phyloP scores from a whole-genome alignment of 2,797 vertebrate genomes.

The Manis crassicaudata region DNA sequence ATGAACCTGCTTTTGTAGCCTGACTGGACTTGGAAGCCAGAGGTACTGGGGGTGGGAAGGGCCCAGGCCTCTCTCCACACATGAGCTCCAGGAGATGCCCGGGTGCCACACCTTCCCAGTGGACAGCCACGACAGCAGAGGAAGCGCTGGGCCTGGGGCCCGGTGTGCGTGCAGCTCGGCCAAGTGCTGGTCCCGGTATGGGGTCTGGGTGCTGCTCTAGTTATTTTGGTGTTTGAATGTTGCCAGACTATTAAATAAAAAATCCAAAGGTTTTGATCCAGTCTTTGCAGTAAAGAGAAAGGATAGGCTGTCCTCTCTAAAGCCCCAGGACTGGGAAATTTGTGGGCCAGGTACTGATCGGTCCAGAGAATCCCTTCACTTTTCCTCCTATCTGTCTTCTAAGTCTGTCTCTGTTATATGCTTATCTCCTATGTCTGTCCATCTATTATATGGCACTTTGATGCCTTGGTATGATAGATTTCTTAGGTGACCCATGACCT shows the following conservation, averaged over 20 bases:
- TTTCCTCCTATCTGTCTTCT: not conserved
- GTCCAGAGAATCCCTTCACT: not conserved
- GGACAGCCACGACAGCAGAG: not conserved
- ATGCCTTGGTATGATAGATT: not conserved
- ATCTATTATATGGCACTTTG: not conserved
- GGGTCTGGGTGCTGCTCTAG: not conserved
- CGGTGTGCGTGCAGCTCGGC: too few species aligned
- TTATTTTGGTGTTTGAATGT: not conserved
- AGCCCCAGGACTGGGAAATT: not conserved
- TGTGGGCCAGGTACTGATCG: not conserved
- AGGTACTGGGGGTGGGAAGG: not conserved
- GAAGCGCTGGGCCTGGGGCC: not conserved
- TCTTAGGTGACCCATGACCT: not conserved
- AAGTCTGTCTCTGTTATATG: not conserved
- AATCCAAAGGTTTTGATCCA: not conserved
- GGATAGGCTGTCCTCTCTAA: not conserved
- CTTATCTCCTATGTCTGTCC: not conserved
- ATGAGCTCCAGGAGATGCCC: not conserved
- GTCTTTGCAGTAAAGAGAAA: not conserved
- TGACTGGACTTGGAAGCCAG: not conserved
- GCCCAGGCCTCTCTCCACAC: not conserved
- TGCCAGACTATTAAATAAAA: not conserved
- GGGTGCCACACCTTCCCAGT: not conserved
- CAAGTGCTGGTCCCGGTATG: too few species aligned
- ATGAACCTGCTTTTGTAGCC: not conserved